These are phyloP conservation scores for Cardiocondyla obscurior DNA, from an alignment of 1,140 invertebrate genomes.

Conservation along the genomic window DNA sequence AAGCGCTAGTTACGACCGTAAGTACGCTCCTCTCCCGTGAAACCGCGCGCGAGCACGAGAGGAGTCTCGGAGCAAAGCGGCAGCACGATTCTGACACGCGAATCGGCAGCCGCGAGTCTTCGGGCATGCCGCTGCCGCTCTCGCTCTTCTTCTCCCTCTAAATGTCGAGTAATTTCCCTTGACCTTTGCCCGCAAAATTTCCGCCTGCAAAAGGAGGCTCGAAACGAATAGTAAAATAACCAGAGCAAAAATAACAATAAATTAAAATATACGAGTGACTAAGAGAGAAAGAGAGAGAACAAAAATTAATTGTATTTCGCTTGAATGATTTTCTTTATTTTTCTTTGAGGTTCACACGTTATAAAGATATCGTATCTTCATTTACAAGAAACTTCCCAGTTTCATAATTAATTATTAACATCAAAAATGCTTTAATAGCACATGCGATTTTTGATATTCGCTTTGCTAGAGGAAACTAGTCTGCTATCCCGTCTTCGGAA, in stretches of 20 bases:
- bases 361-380: neutral
- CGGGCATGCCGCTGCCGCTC: constrained; percentile 34
- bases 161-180: constrained; percentile 76
- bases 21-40: constrained; percentile 31
- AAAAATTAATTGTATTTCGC: too few species aligned
- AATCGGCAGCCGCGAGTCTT: constrained; percentile 66
- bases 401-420: neutral
- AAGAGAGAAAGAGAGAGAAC: too few species aligned
- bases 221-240: constrained; percentile 33
- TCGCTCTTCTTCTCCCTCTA: constrained; percentile 60
- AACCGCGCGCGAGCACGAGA: neutral
- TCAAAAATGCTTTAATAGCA: neutral
- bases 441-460: neutral
- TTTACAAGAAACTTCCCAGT: neutral
- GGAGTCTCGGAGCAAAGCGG: constrained; percentile 8
- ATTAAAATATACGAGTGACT: neutral
- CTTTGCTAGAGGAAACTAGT: neutral
- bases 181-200: constrained; percentile 72
- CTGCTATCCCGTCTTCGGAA: neutral
- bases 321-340: too few species aligned
- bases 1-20: constrained; percentile 25
- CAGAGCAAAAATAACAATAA: constrained; percentile 33
- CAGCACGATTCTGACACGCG: constrained; percentile 73
- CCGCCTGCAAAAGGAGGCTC: constrained; percentile 8
- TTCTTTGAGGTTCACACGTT: neutral